Evolutionary conservation across 1,140 invertebrate genomes (phyloP).

Genomic region (Diploscapter pachys): DNA sequence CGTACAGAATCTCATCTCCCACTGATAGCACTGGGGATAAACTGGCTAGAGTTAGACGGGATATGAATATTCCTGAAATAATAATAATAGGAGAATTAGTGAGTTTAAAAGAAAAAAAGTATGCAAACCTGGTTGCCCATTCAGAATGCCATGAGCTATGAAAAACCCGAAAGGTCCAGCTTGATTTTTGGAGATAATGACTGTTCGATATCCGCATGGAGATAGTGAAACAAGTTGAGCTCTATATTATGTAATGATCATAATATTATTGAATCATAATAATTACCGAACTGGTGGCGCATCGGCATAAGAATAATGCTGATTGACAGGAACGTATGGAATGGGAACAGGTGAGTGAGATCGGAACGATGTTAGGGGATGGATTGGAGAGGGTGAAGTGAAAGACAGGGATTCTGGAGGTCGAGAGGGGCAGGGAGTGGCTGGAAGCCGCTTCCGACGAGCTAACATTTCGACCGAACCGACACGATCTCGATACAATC

Average conservation of each 20-base stretch:
- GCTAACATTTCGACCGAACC: no score
- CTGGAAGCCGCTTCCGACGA: no score
- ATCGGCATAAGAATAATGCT: no score
- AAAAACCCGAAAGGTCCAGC: slow-evolving; percentile 35
- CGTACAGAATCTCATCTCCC: slow-evolving; percentile 35
- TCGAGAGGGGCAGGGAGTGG: no score
- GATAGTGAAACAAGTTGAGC: slow-evolving; percentile 31
- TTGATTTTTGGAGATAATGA: slow-evolving; percentile 29
- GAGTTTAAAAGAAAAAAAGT: background rate
- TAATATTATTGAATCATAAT: no score
- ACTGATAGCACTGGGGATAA: slow-evolving; percentile 31
- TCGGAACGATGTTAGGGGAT: no score
- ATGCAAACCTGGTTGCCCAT: slow-evolving; percentile 28
- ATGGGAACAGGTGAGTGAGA: no score
- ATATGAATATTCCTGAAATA: slow-evolving; percentile 32
- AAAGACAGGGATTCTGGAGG: no score
- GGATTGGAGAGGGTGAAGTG: no score
- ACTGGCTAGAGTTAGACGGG: slow-evolving; percentile 27
- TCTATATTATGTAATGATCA: background rate
- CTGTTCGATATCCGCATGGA: slow-evolving; percentile 28
- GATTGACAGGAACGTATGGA: no score
- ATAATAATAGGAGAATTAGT: background rate
- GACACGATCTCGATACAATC: no score
- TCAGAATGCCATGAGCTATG: slow-evolving; percentile 29
- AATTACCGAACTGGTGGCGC: no score